phyloP scores from a whole-genome alignment of 2,113 vertebrate species.

The Oncorhynchus nerka region DNA sequence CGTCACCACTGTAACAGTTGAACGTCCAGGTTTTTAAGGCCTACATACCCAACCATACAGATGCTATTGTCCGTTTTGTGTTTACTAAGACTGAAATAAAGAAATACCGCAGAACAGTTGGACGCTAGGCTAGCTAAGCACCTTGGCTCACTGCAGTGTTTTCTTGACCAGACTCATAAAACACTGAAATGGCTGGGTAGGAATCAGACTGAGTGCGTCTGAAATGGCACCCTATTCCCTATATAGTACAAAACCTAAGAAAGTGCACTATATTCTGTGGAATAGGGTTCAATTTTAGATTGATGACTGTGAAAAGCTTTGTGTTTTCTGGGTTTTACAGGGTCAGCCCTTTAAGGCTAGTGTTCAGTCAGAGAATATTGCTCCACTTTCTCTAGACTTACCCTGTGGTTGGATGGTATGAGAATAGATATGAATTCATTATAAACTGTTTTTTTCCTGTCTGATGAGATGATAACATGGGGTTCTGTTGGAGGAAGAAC shows the following conservation, averaged over 20 bases:
- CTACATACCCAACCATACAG: slow-evolving; percentile 44
- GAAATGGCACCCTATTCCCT: too few relatives aligned
- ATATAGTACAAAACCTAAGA: too few relatives aligned
- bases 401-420: too few relatives aligned
- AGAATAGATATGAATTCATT: neutral
- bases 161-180: slow-evolving; percentile 60
- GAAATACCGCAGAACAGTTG: slow-evolving; percentile 67
- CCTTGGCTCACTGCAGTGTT: slow-evolving; percentile 57
- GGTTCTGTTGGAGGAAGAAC: too few relatives aligned
- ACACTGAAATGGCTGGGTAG: slow-evolving; percentile 51
- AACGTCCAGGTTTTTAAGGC: slow-evolving; percentile 47
- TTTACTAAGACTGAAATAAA: slow-evolving; percentile 73
- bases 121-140: slow-evolving; percentile 45
- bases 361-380: slow-evolving; percentile 54
- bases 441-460: too few relatives aligned
- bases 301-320: slow-evolving; percentile 44
- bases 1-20: slow-evolving; percentile 26
- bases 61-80: slow-evolving; percentile 62
- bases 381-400: too few relatives aligned
- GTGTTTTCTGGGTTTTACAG: slow-evolving; percentile 46
- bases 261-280: too few relatives aligned
- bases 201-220: neutral
- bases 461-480: too few relatives aligned
- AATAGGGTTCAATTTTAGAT: neutral
- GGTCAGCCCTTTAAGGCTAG: slow-evolving; percentile 55